Evolutionary conservation across 2,113 vertebrate species (phyloP).

Genomic region (Indicator indicator): DNA sequence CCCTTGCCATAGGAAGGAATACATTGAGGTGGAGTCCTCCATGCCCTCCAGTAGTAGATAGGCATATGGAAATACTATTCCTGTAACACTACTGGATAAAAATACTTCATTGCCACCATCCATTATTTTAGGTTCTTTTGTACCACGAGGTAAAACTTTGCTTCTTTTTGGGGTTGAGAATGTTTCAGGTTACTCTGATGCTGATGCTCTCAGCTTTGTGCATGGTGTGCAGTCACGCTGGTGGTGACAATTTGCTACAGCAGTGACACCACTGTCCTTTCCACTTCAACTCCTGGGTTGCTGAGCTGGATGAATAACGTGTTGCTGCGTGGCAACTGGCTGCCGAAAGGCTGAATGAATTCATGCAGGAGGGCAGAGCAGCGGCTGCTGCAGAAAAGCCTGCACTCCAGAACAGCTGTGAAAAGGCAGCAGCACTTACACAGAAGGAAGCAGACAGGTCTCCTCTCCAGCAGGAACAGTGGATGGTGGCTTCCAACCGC

Average conservation of each 20-base stretch:
- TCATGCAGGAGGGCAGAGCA: neutral
- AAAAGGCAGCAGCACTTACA: neutral
- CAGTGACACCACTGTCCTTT: neutral
- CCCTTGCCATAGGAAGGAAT: neutral
- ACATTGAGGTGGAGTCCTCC: neutral
- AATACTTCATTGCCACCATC: neutral
- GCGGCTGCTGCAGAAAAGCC: neutral
- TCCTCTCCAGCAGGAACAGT: neutral
- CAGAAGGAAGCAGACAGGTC: neutral
- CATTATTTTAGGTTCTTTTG: neutral
- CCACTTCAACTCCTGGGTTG: neutral
- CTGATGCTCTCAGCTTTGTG: accelerated
- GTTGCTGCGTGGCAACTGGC: neutral
- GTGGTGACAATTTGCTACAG: neutral
- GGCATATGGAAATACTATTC: neutral
- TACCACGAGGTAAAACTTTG: neutral
- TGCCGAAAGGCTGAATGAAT: neutral
- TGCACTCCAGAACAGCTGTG: neutral
- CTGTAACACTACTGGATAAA: neutral
- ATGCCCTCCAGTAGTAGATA: neutral
- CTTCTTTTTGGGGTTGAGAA: neutral
- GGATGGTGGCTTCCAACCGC: neutral
- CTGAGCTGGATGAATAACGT: neutral
- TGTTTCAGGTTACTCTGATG: neutral
- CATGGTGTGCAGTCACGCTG: accelerated